Percentiles rank a stretch among this genome's conserved stretches.
Evolutionary conservation across 2,113 vertebrate species (phyloP).

Genomic region (Propithecus coquereli): DNA sequence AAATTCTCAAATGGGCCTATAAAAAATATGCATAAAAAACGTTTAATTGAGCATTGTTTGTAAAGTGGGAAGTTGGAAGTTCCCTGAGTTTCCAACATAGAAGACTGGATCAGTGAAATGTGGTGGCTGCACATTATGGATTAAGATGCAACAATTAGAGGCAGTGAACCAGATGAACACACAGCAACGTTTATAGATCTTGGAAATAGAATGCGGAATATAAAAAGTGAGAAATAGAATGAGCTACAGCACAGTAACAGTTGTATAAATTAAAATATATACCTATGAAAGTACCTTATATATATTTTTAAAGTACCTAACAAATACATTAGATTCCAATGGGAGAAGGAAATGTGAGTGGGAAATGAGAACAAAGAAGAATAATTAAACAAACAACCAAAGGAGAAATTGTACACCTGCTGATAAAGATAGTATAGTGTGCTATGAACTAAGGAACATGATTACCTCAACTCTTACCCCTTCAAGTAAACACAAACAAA

Average conservation of each 20-base stretch:
- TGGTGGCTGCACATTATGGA: background rate
- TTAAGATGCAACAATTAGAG: background rate
- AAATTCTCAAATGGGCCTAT: background rate
- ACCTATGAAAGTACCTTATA: background rate
- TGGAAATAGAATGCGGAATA: background rate
- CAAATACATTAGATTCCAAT: background rate
- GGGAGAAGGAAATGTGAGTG: background rate
- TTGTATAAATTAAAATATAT: background rate
- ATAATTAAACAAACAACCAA: background rate
- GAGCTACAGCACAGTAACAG: background rate
- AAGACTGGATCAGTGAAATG: background rate
- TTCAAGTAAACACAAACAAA: background rate
- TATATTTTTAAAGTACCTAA: background rate
- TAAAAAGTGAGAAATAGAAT: background rate
- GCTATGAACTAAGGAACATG: background rate
- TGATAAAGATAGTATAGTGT: background rate
- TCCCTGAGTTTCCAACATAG: background rate
- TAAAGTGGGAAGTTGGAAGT: background rate
- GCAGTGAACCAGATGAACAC: background rate
- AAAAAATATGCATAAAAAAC: background rate
- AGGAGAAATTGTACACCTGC: background rate
- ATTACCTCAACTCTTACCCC: background rate
- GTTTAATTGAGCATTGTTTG: background rate
- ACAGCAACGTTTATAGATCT: background rate
- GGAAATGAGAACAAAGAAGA: background rate